Conservation (phyloP, 2,113 vertebrate genomes). For the Leucosticte australis region DNA sequence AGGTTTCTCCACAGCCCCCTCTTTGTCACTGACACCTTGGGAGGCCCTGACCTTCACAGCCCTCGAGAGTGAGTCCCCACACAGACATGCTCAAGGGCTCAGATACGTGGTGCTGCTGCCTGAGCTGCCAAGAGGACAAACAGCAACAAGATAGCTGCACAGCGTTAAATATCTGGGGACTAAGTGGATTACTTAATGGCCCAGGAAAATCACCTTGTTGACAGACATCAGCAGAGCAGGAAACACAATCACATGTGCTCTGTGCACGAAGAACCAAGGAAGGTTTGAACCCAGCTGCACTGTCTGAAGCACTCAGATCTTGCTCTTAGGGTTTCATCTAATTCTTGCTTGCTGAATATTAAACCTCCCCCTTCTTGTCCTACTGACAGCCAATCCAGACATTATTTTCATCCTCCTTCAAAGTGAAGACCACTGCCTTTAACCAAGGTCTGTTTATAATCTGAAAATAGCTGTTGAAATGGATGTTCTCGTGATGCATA, state of each 20-base stretch:
- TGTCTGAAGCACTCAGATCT: not conserved
- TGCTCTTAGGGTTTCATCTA: not conserved
- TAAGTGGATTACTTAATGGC: not conserved
- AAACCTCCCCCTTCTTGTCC: not conserved
- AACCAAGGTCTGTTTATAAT: not conserved
- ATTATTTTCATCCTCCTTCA: not conserved
- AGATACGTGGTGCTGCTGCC: not conserved
- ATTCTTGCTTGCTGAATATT: not conserved
- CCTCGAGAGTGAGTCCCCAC: not conserved
- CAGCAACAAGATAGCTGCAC: not conserved
- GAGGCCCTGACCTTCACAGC: not conserved
- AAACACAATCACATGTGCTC: not conserved
- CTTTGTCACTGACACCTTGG: not conserved
- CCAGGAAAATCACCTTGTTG: slow-evolving; percentile 2
- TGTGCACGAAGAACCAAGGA: not conserved
- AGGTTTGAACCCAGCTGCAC: not conserved
- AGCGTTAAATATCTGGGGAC: not conserved
- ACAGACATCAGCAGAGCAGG: not conserved
- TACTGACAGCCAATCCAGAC: not conserved
- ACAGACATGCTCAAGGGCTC: not conserved
- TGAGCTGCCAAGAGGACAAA: slow-evolving; percentile 23
- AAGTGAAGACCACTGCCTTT: not conserved
- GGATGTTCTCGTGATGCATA: not conserved
- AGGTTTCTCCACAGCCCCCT: not conserved
- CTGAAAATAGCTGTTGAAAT: not conserved